These are phyloP conservation scores for Oscarella lobularis DNA, from an alignment of 37 sponge, comb jelly and placozoan species.

Conservation along the genomic window DNA sequence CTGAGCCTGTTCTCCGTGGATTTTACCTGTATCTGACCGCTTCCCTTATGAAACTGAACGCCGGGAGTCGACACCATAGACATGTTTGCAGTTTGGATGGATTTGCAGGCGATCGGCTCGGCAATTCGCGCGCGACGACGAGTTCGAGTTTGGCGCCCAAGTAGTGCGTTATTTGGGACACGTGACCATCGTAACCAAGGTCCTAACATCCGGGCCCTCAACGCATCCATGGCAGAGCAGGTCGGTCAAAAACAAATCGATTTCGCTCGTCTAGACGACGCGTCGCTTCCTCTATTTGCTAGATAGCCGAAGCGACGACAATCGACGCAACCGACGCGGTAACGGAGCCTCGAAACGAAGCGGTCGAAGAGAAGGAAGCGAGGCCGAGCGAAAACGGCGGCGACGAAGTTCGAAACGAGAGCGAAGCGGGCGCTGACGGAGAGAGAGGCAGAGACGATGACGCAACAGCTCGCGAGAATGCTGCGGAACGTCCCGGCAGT, in stretches of 20 bases:
- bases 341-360: background rate
- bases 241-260: too few relatives aligned
- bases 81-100: too few relatives aligned
- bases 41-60: background rate
- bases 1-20: background rate
- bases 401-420: background rate
- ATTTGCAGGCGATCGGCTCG: too few relatives aligned
- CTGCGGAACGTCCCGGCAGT: too few relatives aligned
- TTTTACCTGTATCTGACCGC: background rate
- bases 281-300: too few relatives aligned
- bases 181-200: too few relatives aligned
- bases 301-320: slow-evolving; percentile 3
- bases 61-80: background rate
- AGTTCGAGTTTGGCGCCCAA: too few relatives aligned
- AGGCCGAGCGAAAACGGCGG: background rate
- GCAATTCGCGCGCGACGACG: too few relatives aligned
- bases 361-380: background rate
- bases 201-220: too few relatives aligned
- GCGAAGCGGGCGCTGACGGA: background rate
- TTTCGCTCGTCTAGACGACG: too few relatives aligned
- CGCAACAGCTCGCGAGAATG: background rate
- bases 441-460: background rate
- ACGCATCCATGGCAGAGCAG: too few relatives aligned
- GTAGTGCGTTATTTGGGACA: too few relatives aligned
- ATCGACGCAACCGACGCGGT: background rate